Conservation (phyloP, 2,113 vertebrate species). For the Alectura lathami region DNA sequence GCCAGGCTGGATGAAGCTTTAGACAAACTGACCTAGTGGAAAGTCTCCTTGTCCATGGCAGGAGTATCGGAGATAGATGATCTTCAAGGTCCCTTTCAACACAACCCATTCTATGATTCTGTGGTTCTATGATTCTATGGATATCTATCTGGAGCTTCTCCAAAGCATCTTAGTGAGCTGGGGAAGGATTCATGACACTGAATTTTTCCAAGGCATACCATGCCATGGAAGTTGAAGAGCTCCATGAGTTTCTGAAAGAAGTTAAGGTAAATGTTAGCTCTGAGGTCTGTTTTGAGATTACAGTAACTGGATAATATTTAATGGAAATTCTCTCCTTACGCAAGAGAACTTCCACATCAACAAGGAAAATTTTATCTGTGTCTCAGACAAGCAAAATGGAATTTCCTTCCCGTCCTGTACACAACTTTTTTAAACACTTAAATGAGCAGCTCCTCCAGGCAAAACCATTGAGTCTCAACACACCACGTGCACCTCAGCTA, state of each 20-base stretch:
- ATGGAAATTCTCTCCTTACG: background rate
- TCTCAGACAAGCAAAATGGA: background rate
- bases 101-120: background rate
- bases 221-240: rapidly evolving
- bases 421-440: background rate
- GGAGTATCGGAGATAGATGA: background rate
- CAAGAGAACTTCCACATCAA: background rate
- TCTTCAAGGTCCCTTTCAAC: background rate
- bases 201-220: background rate
- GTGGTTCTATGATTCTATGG: background rate
- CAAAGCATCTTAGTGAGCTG: background rate
- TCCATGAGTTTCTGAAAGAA: background rate
- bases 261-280: background rate
- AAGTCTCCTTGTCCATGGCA: background rate
- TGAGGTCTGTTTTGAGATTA: background rate
- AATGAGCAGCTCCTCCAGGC: background rate
- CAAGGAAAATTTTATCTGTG: background rate
- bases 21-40: background rate
- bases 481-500: background rate
- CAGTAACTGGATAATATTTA: background rate
- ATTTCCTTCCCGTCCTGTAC: background rate
- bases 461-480: background rate
- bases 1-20: background rate
- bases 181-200: background rate
- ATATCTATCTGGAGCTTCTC: background rate